phyloP scores from a whole-genome alignment of 2,797 vertebrate genomes.

The Pseudochirops cupreus region DNA sequence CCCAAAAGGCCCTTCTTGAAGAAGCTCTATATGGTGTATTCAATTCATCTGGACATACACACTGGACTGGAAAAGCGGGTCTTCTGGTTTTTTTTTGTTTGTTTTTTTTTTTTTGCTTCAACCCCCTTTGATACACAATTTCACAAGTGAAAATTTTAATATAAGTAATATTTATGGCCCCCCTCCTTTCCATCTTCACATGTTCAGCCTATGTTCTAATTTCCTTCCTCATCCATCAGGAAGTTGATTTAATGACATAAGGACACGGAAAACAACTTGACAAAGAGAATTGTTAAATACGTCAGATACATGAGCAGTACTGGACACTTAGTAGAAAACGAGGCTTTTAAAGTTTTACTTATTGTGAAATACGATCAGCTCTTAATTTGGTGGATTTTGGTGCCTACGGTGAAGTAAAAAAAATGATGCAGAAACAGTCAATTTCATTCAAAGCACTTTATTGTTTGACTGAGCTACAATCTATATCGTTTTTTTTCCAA shows the following conservation, averaged over 20 bases:
- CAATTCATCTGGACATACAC: constrained; percentile 45
- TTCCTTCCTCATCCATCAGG: constrained; percentile 59
- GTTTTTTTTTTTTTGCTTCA: constrained; percentile 56
- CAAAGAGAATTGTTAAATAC: constrained; percentile 17
- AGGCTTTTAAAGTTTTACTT: constrained; percentile 69
- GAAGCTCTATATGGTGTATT: constrained; percentile 69
- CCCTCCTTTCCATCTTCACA: constrained; percentile 44
- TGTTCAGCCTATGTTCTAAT: constrained; percentile 65
- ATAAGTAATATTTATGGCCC: constrained; percentile 80
- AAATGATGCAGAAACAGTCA: constrained; percentile 69
- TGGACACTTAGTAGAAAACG: constrained; percentile 69
- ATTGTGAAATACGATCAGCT: constrained; percentile 55
- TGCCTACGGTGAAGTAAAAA: constrained; percentile 64
- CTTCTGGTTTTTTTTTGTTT: constrained; percentile 26
- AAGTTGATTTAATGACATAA: constrained; percentile 67
- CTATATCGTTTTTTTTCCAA: constrained; percentile 68
- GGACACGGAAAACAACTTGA: constrained; percentile 64
- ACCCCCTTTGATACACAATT: constrained; percentile 46
- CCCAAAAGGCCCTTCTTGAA: constrained; percentile 63
- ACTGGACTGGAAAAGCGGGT: constrained; percentile 71
- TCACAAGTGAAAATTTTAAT: constrained; percentile 69
- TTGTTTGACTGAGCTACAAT: constrained; percentile 75
- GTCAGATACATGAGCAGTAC: constrained; percentile 56
- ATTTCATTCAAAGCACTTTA: constrained; percentile 84
- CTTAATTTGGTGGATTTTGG: constrained; percentile 60